Evolutionary conservation across 2,113 vertebrate genomes (phyloP), one percentile per base, ranked within the genome.

Genomic region (Trichomycterus rosablanca): DNA sequence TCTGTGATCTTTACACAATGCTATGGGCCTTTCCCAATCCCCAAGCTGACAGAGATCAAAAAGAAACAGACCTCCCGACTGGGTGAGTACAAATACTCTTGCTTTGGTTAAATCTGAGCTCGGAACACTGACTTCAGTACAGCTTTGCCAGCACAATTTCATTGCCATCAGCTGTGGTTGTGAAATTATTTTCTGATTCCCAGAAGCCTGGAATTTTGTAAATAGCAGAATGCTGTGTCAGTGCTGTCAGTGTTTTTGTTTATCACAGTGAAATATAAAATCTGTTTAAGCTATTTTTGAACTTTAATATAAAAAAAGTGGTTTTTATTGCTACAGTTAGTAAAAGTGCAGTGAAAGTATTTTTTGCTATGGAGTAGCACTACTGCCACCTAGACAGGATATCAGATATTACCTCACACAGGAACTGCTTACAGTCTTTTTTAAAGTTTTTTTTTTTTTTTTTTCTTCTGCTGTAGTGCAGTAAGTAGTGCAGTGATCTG

Each of bases 11-110:
- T 90, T 76, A 88, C 87, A 1, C 83, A 85, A 63, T 90, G 88
- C 68, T 90, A 90, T 2, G 88, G 88, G 10, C 87, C 87, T 7
- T 88, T 89, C 63, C 88, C 87, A 65, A 84, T 89, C 72, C 88
- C 87, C 2, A 83, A 84, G 62, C 81, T 90, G 70, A 84, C 80
- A 0, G 88, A 90, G 71, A 77, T 83, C 67, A 88, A 87, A 79
- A 88, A 44, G 77, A 85, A 84, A 37, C 82, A 86, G 77, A 80
- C 75, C 22, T 86, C 87, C 1, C 81, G 84, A 53, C 71, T 87
- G 62, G 83, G 85, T 87, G 64, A 76, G 81, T 75, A 20, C 2
- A 40, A 40, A 39, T 39, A 11, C 3, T 39, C 3, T 14, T 39
- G 9, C 35, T 12, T 1, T 12, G 12, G 9, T 39, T 39, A 39